These are phyloP conservation scores for Sebastes iracundus DNA, from an alignment of 2,797 vertebrate genomes.

Conservation along the genomic window DNA sequence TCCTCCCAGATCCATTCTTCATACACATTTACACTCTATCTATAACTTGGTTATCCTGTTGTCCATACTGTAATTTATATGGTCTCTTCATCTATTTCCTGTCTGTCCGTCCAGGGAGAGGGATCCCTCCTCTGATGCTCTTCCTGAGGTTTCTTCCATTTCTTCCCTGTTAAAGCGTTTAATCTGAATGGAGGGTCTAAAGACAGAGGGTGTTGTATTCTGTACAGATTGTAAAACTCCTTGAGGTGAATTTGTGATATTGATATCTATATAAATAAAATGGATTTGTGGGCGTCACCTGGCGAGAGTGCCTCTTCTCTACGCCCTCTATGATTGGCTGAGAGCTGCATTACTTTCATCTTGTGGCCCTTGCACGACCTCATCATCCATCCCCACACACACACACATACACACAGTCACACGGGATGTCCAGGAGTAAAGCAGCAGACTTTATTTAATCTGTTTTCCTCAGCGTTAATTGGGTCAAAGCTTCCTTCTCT, in stretches of 20 bases:
- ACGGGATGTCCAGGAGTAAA: conserved; percentile 58
- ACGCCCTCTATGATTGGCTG: conserved; percentile 6
- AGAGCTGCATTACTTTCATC: conserved; percentile 42
- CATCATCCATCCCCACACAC: not conserved
- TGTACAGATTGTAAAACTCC: not conserved
- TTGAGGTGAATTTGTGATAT: not conserved
- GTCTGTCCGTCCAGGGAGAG: no score
- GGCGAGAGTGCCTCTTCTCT: not conserved
- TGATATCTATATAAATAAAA: not conserved
- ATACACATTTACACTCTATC: not conserved
- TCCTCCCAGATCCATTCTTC: not conserved
- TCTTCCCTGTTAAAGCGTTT: no score
- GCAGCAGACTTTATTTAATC: conserved; percentile 65
- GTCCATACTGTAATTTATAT: not conserved
- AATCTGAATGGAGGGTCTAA: no score
- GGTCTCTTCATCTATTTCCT: no score
- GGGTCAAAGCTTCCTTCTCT: conserved; percentile 78
- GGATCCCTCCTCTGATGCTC: no score
- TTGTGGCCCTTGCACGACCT: conserved; percentile 49
- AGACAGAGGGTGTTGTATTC: not conserved
- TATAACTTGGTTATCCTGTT: not conserved
- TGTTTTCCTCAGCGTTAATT: conserved; percentile 76
- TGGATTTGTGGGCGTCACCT: not conserved
- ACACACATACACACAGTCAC: not conserved
- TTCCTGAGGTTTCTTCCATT: no score